phyloP scores from a whole-genome alignment of 2,797 vertebrate species.

The Tokudaia muenninki region DNA sequence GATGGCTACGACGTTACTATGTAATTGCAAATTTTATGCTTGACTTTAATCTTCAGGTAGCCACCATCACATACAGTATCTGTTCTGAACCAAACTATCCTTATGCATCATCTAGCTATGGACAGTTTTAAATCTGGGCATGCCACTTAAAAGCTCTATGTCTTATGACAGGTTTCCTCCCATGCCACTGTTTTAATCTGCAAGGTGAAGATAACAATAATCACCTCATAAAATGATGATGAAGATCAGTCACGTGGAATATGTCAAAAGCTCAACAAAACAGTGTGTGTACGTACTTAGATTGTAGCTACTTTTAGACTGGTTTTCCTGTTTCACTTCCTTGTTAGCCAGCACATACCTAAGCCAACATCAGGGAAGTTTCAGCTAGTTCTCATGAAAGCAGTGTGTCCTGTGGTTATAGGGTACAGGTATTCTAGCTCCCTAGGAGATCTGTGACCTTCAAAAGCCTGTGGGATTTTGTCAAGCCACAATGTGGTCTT shows the following conservation, averaged over 20 bases:
- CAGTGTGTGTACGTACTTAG: neutral
- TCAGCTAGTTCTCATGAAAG: neutral
- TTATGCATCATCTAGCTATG: neutral
- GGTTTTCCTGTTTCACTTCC: neutral
- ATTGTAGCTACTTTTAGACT: neutral
- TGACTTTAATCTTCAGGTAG: neutral
- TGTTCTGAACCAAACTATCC: neutral
- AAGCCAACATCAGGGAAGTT: neutral
- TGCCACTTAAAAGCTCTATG: neutral
- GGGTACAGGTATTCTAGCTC: neutral
- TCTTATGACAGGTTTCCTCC: conserved; percentile 24
- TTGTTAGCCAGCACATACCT: neutral
- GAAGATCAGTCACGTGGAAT: neutral
- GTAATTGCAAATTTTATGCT: neutral
- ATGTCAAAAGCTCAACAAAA: neutral
- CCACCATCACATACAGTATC: neutral
- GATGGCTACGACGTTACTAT: no score
- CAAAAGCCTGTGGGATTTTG: neutral
- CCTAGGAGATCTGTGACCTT: neutral
- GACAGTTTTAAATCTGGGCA: neutral
- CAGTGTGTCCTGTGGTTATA: neutral
- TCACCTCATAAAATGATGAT: neutral
- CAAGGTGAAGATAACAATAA: neutral
- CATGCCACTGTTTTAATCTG: neutral
- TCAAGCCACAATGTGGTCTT: neutral